Conservation (phyloP, 2,888 invertebrate species). For the Thera britannica region DNA sequence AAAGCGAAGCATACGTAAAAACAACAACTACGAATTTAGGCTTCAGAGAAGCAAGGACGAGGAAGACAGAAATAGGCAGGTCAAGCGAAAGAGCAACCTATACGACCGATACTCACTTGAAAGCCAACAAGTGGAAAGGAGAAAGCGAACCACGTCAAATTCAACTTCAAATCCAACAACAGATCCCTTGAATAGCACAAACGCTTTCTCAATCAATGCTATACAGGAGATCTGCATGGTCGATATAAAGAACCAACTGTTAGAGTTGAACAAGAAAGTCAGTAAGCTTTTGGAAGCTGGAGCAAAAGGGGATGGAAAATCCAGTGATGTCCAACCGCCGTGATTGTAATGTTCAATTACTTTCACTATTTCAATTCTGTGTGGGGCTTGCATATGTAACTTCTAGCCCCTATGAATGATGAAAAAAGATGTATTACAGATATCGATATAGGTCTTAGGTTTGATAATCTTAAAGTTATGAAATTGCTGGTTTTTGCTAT, state of each 20-base stretch:
- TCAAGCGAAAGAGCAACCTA: conserved; percentile 77
- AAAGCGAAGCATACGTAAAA: conserved; percentile 81
- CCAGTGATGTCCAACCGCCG: conserved; percentile 47
- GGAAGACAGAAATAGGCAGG: conserved; percentile 61
- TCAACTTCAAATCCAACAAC: conserved; percentile 59
- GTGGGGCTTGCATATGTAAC: neutral
- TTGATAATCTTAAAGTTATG: no score
- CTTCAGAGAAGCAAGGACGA: conserved; percentile 63
- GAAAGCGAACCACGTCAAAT: conserved; percentile 66
- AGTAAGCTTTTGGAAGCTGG: conserved; percentile 72
- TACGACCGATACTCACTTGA: conserved; percentile 75
- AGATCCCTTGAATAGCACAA: conserved; percentile 50
- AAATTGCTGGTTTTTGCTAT: neutral
- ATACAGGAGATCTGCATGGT: conserved; percentile 81
- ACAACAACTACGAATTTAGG: conserved; percentile 76
- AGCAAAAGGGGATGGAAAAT: conserved; percentile 65
- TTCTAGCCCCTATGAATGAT: neutral
- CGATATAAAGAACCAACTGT: conserved; percentile 74
- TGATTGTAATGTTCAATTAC: conserved; percentile 35
- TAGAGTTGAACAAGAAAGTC: conserved; percentile 71
- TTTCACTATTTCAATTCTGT: no score
- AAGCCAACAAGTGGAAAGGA: conserved; percentile 72
- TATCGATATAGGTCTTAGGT: no score
- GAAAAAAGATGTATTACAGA: no score
- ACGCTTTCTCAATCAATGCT: conserved; percentile 70